Evolutionary conservation across 2,797 vertebrate genomes (phyloP).

Genomic region (Coregonus suidteri): DNA sequence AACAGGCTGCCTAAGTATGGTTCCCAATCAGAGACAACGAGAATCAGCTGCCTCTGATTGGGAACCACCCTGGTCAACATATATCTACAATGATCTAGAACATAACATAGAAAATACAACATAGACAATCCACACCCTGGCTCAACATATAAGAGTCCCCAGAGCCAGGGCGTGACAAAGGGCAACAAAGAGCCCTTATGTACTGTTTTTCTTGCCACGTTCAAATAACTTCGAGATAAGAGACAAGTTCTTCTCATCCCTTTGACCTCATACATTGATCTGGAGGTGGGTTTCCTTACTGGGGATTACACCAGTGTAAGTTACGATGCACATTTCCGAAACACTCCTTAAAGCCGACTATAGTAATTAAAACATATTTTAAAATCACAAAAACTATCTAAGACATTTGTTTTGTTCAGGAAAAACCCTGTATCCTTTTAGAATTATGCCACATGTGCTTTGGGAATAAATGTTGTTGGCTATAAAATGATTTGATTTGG

Average conservation of each 20-base stretch:
- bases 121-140: too few species aligned
- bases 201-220: slow-evolving; percentile 71
- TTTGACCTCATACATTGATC: slow-evolving; percentile 76
- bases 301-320: slow-evolving; percentile 80
- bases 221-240: slow-evolving; percentile 71
- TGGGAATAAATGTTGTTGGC: slow-evolving; percentile 78
- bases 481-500: slow-evolving; percentile 82
- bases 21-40: too few species aligned
- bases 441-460: slow-evolving; percentile 73
- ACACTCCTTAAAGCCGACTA: background rate
- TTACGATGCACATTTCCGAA: background rate
- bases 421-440: slow-evolving; percentile 32
- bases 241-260: slow-evolving; percentile 75
- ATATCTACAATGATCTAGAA: too few species aligned
- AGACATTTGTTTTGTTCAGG: background rate
- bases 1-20: too few species aligned
- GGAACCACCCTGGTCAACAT: too few species aligned
- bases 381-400: background rate
- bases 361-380: background rate
- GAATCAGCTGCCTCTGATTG: too few species aligned
- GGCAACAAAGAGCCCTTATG: slow-evolving; percentile 41
- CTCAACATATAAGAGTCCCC: too few species aligned
- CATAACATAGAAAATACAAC: too few species aligned
- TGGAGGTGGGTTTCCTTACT: slow-evolving; percentile 78
- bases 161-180: too few species aligned